Conservation (phyloP, 2,797 vertebrate species). For the Meriones psammophilus region DNA sequence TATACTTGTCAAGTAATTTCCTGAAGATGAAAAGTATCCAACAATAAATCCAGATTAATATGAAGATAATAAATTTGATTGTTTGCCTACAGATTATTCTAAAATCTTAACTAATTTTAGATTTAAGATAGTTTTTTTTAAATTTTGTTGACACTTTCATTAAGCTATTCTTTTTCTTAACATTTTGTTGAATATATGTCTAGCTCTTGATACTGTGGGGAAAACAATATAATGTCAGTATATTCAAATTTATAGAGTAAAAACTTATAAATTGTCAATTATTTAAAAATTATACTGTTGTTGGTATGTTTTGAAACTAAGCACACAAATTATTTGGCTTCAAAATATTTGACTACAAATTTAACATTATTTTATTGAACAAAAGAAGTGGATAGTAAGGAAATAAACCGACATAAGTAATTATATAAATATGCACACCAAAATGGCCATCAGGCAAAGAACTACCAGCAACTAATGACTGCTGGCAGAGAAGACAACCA, state of each 20-base stretch:
- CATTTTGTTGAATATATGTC: constrained; percentile 2
- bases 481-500: not conserved
- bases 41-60: constrained; percentile 11
- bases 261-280: not conserved
- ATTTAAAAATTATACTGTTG: not conserved
- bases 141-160: not conserved
- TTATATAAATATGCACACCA: not conserved
- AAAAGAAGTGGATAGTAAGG: not conserved
- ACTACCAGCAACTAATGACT: not conserved
- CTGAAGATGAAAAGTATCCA: not conserved
- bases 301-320: not conserved
- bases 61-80: not conserved
- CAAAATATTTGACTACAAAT: constrained; percentile 47
- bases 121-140: not conserved
- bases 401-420: constrained; percentile 2
- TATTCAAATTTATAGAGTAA: not conserved
- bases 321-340: not conserved
- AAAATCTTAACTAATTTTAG: constrained; percentile 20
- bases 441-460: not conserved
- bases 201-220: not conserved
- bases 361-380: constrained; percentile 4
- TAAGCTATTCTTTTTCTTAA: not conserved
- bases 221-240: not conserved
- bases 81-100: not conserved
- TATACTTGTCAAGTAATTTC: constrained; percentile 2